Evolutionary conservation across 2,797 vertebrate species (phyloP).

Genomic region (Lutra lutra): DNA sequence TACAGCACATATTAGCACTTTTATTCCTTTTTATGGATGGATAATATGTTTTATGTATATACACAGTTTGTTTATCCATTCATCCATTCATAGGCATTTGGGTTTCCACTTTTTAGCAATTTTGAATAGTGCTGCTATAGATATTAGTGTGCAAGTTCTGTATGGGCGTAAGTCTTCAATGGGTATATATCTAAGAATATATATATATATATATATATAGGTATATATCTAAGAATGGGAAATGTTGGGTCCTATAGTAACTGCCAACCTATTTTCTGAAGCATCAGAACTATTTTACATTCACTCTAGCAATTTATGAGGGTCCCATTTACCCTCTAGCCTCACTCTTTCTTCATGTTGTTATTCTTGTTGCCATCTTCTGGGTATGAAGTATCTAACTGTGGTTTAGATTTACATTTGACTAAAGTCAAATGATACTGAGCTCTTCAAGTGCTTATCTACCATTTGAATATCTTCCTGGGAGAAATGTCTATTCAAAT

Average conservation of each 20-base stretch:
- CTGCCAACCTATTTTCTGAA: background rate
- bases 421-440: background rate
- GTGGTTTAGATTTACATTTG: background rate
- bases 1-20: background rate
- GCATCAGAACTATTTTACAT: background rate
- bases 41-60: background rate
- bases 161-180: background rate
- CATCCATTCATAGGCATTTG: background rate
- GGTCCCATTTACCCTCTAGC: background rate
- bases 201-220: background rate
- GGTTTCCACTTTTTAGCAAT: background rate
- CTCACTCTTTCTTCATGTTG: background rate
- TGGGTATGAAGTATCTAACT: background rate
- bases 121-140: background rate
- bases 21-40: background rate
- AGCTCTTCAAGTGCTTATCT: background rate
- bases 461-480: background rate
- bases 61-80: background rate
- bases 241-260: background rate
- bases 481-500: background rate
- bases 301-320: background rate
- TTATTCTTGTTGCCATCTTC: background rate
- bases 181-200: background rate
- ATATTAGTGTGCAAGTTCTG: background rate
- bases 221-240: background rate